Conservation (phyloP, 2,797 vertebrate genomes). For the Pteronotus mesoamericanus region DNA sequence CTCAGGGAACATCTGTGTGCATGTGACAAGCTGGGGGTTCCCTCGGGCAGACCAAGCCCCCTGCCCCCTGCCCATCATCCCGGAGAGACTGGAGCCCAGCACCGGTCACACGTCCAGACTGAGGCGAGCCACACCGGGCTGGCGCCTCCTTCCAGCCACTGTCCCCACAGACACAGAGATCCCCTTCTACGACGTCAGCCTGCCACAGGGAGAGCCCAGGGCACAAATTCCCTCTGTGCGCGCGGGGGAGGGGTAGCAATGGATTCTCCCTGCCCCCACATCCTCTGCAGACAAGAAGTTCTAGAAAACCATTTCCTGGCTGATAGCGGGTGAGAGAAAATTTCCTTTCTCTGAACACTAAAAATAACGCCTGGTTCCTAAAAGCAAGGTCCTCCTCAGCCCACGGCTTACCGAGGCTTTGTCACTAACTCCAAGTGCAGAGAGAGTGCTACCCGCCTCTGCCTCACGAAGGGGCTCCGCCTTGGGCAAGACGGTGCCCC, state of each 20-base stretch:
- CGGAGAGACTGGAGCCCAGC: background rate
- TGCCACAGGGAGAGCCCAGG: background rate
- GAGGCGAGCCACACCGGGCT: background rate
- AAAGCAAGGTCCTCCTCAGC: conserved; percentile 22
- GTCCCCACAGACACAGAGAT: background rate
- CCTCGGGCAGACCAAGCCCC: background rate
- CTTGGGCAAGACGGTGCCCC: background rate
- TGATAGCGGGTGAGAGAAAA: conserved; percentile 6
- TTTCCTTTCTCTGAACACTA: conserved; percentile 57
- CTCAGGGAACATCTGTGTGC: background rate
- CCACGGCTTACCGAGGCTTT: background rate
- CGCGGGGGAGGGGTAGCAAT: background rate
- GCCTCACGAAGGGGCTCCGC: background rate
- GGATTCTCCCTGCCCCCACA: background rate
- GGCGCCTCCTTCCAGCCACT: background rate
- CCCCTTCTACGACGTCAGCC: background rate
- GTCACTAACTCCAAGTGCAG: background rate
- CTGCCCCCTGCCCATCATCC: background rate
- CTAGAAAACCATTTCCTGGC: background rate
- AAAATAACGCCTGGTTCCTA: conserved; percentile 56
- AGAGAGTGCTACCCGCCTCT: background rate
- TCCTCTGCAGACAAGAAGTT: background rate
- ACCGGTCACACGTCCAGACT: background rate
- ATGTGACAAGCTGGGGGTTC: background rate
- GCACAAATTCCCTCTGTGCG: background rate